Conservation (phyloP, 2,888 invertebrate genomes). For the Microplitis manilae region DNA sequence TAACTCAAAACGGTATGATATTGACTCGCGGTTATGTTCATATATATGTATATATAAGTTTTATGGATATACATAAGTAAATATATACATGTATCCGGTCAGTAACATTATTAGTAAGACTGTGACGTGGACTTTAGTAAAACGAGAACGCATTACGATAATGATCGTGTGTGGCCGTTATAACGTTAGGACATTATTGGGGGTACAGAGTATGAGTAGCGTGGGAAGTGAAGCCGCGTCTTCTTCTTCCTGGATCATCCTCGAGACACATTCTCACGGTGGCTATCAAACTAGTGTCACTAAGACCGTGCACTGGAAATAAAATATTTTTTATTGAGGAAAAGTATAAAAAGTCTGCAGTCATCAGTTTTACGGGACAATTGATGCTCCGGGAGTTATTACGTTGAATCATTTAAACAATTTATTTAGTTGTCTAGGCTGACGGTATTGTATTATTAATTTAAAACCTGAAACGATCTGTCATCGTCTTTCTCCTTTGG, state of each 20-base stretch:
- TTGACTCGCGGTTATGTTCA: neutral
- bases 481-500: neutral
- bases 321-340: slow-evolving; percentile 18
- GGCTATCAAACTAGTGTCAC: slow-evolving; percentile 21
- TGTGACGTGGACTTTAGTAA: neutral
- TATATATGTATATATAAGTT: neutral
- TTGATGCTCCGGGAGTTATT: slow-evolving; percentile 4
- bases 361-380: neutral
- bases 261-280: slow-evolving; percentile 38
- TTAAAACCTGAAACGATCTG: slow-evolving; percentile 2
- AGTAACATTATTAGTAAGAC: neutral
- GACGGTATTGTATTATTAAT: neutral
- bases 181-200: slow-evolving; percentile 20
- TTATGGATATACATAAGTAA: neutral
- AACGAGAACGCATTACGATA: slow-evolving; percentile 19
- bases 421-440: neutral
- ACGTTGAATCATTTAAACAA: slow-evolving; percentile 7
- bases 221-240: slow-evolving; percentile 39
- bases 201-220: slow-evolving; percentile 10
- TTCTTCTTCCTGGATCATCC: slow-evolving; percentile 37
- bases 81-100: too few species aligned
- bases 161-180: slow-evolving; percentile 39
- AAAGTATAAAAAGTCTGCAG: neutral
- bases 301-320: neutral
- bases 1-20: neutral